Evolutionary conservation across 1,140 invertebrate genomes (phyloP).

Genomic region (Leptinotarsa lineolata): DNA sequence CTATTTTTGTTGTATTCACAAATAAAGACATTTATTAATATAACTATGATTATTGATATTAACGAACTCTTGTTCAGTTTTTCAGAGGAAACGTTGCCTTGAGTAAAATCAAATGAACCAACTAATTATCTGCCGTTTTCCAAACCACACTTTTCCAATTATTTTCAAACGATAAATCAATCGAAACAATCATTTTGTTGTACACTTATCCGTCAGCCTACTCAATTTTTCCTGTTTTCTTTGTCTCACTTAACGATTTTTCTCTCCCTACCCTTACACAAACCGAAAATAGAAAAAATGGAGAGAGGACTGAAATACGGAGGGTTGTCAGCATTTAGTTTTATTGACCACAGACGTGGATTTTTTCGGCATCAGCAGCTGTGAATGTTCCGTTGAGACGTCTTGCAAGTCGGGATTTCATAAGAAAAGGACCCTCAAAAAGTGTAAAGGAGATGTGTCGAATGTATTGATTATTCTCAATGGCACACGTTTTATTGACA

Average conservation of each 20-base stretch:
- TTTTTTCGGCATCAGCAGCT: slow-evolving; percentile 48
- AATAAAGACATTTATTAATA: too few species aligned
- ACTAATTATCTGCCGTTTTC: too few species aligned
- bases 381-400: slow-evolving; percentile 48
- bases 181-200: slow-evolving; percentile 12
- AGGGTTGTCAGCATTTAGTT: slow-evolving; percentile 52
- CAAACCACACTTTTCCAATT: too few species aligned
- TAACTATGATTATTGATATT: too few species aligned
- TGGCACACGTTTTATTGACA: slow-evolving; percentile 30
- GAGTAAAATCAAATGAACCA: too few species aligned
- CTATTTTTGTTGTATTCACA: too few species aligned
- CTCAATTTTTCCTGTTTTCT: slow-evolving; percentile 26
- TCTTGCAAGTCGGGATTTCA: slow-evolving; percentile 31
- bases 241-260: slow-evolving; percentile 26
- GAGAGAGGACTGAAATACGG: slow-evolving; percentile 45
- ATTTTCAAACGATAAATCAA: too few species aligned
- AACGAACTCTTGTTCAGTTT: too few species aligned
- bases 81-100: too few species aligned
- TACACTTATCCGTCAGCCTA: slow-evolving; percentile 11
- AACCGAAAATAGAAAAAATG: slow-evolving; percentile 25
- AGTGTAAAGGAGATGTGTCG: slow-evolving; percentile 45
- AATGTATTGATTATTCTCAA: slow-evolving; percentile 41
- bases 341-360: slow-evolving; percentile 54
- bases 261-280: slow-evolving; percentile 14
- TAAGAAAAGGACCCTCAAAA: slow-evolving; percentile 36